Evolutionary conservation across 2,797 vertebrate genomes (phyloP).

Genomic region (Gadopsis marmoratus): DNA sequence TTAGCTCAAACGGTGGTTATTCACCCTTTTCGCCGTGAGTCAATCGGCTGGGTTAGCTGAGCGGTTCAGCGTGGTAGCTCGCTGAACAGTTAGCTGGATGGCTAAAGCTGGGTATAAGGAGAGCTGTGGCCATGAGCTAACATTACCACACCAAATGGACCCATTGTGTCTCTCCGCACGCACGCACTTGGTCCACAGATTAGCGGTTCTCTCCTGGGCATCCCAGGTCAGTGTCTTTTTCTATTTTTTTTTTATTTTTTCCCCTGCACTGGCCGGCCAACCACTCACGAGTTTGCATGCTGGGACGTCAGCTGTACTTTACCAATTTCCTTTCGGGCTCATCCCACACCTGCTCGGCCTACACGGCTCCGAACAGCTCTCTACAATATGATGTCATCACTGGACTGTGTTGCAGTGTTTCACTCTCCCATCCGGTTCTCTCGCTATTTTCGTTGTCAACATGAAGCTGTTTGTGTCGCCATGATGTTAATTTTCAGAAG

Average conservation of each 20-base stretch:
- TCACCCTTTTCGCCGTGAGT: neutral
- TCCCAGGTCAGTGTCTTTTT: slow-evolving; percentile 19
- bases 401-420: slow-evolving; percentile 45
- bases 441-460: neutral
- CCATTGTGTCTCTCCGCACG: slow-evolving; percentile 64
- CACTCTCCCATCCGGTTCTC: slow-evolving; percentile 27
- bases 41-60: slow-evolving; percentile 10
- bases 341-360: slow-evolving; percentile 69
- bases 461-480: slow-evolving; percentile 18
- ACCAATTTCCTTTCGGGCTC: slow-evolving; percentile 59
- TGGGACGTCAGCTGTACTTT: slow-evolving; percentile 57
- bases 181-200: slow-evolving; percentile 30
- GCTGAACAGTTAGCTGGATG: slow-evolving; percentile 40
- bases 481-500: slow-evolving; percentile 16
- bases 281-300: slow-evolving; percentile 47
- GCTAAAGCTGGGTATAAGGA: slow-evolving; percentile 48
- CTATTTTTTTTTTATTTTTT: too few relatives aligned
- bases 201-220: slow-evolving; percentile 20
- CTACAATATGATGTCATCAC: slow-evolving; percentile 63
- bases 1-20: neutral
- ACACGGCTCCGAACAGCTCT: slow-evolving; percentile 59
- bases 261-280: too few relatives aligned
- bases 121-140: slow-evolving; percentile 61
- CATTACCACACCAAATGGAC: slow-evolving; percentile 56
- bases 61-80: slow-evolving; percentile 6